Evolutionary conservation across 2,113 vertebrate genomes (phyloP).

Genomic region (Syrmaticus mikado): DNA sequence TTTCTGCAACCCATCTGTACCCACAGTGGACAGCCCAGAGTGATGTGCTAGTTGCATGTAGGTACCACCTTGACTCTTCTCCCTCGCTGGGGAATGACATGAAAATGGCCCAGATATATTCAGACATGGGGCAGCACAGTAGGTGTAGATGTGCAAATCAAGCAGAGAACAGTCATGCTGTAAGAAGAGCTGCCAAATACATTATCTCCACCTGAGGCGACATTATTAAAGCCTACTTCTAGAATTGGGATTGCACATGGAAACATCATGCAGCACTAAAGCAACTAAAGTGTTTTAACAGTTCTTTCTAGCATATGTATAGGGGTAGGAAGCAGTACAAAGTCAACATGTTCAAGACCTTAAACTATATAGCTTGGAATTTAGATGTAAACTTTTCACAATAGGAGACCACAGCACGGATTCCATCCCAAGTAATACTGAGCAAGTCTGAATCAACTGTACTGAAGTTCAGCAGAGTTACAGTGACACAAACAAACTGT

Average conservation of each 20-base stretch:
- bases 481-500: background rate
- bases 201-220: background rate
- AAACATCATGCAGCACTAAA: background rate
- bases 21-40: background rate
- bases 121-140: background rate
- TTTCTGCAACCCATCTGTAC: background rate
- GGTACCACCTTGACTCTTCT: background rate
- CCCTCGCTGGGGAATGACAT: background rate
- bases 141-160: background rate
- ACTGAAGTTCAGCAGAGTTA: background rate
- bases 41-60: background rate
- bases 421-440: background rate
- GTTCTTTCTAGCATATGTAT: background rate
- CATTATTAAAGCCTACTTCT: background rate
- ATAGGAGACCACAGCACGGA: background rate
- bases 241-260: background rate
- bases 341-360: background rate
- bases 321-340: background rate
- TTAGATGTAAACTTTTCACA: background rate
- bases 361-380: background rate
- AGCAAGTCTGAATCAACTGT: background rate
- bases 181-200: background rate
- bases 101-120: background rate
- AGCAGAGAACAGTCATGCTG: background rate
- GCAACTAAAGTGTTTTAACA: background rate